Evolutionary conservation across 2,888 invertebrate genomes (phyloP).

Genomic region (Spialia ferax): DNA sequence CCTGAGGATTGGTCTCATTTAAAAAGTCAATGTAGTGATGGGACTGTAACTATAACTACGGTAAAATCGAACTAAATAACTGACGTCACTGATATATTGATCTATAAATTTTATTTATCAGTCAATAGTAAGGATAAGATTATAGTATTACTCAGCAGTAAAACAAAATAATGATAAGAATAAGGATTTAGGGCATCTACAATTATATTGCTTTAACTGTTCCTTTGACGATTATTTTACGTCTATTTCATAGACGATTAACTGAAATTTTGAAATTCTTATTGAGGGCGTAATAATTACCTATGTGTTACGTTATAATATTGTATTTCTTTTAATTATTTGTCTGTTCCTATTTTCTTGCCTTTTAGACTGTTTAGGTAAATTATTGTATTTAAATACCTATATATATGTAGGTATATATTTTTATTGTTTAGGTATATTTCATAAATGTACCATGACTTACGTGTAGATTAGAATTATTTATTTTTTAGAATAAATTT

Average conservation of each 20-base stretch:
- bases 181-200: neutral
- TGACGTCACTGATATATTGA: neutral
- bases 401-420: neutral
- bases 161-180: conserved; percentile 2
- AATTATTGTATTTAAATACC: neutral
- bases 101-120: conserved; percentile 14
- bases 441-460: conserved; percentile 27
- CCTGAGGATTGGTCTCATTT: too few relatives aligned
- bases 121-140: conserved; percentile 3
- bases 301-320: neutral
- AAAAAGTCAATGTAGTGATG: too few relatives aligned
- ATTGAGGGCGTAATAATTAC: too few relatives aligned
- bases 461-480: neutral
- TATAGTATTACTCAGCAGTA: conserved; percentile 5
- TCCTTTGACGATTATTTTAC: neutral
- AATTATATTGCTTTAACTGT: neutral
- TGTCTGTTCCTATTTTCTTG: too few relatives aligned
- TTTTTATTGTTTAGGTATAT: conserved; percentile 7
- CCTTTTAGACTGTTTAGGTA: neutral
- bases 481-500: neutral
- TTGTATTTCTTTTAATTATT: too few relatives aligned
- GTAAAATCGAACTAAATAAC: neutral
- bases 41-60: neutral
- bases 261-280: neutral
- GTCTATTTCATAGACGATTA: neutral